Conservation (phyloP, 2,888 invertebrate genomes). For the Lasioglossum morio region DNA sequence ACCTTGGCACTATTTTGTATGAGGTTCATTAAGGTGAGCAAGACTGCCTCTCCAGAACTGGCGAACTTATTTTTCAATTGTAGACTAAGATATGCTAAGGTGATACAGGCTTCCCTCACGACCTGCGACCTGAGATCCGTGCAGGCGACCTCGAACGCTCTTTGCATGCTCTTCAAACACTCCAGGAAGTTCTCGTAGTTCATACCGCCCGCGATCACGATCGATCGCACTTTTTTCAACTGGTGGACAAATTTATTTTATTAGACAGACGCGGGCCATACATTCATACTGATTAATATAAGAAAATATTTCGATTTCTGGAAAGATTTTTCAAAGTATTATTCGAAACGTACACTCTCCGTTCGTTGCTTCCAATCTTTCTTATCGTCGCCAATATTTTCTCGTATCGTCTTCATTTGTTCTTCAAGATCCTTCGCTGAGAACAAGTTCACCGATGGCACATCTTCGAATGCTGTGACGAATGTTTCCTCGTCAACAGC, state of each 20-base stretch:
- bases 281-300: too few species aligned
- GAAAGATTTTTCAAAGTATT: background rate
- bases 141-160: conserved; percentile 92
- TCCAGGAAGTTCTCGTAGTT: conserved; percentile 91
- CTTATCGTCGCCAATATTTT: conserved; percentile 91
- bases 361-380: conserved; percentile 97
- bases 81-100: conserved; percentile 96
- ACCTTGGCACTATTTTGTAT: conserved; percentile 98
- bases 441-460: conserved; percentile 93
- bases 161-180: conserved; percentile 91
- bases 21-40: conserved; percentile 94
- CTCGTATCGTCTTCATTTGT: conserved; percentile 90
- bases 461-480: conserved; percentile 93
- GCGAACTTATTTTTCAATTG: conserved; percentile 93
- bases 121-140: conserved; percentile 97
- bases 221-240: conserved; percentile 94
- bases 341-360: conserved; percentile 90
- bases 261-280: background rate
- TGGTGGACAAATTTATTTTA: conserved; percentile 80
- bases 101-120: conserved; percentile 97
- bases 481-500: conserved; percentile 96
- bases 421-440: conserved; percentile 94
- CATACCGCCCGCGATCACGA: conserved; percentile 92
- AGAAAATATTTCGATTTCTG: too few species aligned
- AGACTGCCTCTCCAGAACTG: conserved; percentile 92